phyloP scores from a whole-genome alignment of 2,113 vertebrate species.

The Echinops telfairi region DNA sequence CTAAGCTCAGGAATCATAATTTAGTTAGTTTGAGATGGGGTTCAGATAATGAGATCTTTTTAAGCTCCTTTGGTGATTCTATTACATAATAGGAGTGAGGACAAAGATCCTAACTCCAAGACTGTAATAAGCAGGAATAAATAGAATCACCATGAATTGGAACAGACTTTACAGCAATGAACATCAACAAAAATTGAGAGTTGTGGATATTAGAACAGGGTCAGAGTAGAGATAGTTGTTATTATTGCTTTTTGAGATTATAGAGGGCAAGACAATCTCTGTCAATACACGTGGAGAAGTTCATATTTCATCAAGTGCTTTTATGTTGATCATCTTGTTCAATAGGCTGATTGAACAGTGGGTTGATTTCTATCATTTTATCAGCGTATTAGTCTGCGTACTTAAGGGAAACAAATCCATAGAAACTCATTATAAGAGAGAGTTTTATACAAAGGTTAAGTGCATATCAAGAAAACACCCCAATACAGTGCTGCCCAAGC shows the following conservation, averaged over 20 bases:
- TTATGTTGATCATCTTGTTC: neutral
- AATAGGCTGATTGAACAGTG: neutral
- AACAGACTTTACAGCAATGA: neutral
- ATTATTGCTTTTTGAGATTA: neutral
- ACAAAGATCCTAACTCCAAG: constrained; percentile 1
- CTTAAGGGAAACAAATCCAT: no score
- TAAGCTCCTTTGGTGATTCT: neutral
- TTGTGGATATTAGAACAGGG: neutral
- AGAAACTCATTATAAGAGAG: no score
- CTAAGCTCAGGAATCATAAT: neutral
- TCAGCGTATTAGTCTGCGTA: neutral
- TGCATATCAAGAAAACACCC: no score
- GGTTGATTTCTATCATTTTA: constrained; percentile 1
- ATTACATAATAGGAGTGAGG: neutral
- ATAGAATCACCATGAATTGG: neutral
- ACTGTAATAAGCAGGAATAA: constrained; percentile 27
- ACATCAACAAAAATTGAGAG: neutral
- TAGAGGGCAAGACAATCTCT: neutral
- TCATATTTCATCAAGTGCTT: neutral
- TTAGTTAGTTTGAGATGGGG: neutral
- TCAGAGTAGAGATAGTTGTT: neutral
- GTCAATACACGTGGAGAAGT: neutral
- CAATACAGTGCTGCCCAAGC: no score
- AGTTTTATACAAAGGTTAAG: no score
- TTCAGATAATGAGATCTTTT: neutral